Evolutionary conservation across 2,113 vertebrate species (phyloP).

Genomic region (Vidua chalybeata): DNA sequence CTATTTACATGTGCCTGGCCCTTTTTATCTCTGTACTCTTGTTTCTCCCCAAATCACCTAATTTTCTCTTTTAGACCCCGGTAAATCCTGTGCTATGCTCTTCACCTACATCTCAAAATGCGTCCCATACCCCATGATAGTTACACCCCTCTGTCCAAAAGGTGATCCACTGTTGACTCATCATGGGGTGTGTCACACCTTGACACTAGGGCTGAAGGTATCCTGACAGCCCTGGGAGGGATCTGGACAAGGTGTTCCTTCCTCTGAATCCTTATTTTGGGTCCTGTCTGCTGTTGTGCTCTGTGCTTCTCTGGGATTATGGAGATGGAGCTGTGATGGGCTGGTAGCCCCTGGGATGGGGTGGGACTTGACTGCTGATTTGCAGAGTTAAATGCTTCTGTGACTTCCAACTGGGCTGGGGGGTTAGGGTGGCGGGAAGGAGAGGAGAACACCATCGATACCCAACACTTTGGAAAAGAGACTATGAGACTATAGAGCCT

Average conservation of each 20-base stretch:
- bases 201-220: too few relatives aligned
- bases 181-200: background rate
- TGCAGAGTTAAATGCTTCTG: background rate
- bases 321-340: too few relatives aligned
- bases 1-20: background rate
- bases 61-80: background rate
- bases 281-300: background rate
- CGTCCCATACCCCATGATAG: background rate
- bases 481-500: background rate
- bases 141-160: background rate
- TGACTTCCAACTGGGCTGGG: background rate
- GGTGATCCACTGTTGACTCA: background rate
- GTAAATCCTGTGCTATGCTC: background rate
- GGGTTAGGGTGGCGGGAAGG: fast-evolving
- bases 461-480: background rate
- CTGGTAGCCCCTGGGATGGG: background rate
- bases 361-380: background rate
- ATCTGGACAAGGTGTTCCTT: background rate
- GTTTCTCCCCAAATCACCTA: background rate
- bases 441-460: background rate
- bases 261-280: background rate
- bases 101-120: background rate
- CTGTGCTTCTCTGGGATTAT: background rate
- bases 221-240: background rate
- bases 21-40: background rate